Conservation (phyloP, 2,113 vertebrate genomes). For the Hippopotamus amphibius region DNA sequence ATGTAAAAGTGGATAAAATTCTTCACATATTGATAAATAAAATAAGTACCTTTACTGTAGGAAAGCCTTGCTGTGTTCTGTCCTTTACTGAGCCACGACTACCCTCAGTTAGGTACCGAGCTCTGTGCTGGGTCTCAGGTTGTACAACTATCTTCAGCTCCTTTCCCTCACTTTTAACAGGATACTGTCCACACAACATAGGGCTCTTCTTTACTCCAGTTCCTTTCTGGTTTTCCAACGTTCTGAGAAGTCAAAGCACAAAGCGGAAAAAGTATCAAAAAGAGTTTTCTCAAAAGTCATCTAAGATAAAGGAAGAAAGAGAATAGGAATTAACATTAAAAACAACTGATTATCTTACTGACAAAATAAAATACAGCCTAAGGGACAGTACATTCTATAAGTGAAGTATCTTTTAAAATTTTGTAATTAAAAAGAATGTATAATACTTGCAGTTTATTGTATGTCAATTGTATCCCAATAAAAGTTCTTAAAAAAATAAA, state of each 20-base stretch:
- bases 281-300: conserved; percentile 48
- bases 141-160: conserved; percentile 98
- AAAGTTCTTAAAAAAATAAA: no score
- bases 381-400: conserved; percentile 73
- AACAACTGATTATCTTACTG: conserved; percentile 67
- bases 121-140: conserved; percentile 97
- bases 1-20: neutral
- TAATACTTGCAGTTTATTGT: neutral
- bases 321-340: conserved; percentile 38
- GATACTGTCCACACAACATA: conserved; percentile 94
- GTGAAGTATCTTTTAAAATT: conserved; percentile 68
- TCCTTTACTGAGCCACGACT: conserved; percentile 99
- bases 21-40: neutral
- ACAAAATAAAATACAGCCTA: conserved; percentile 72
- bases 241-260: conserved; percentile 88
- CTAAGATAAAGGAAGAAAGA: conserved; percentile 77
- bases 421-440: conserved; percentile 65
- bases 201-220: conserved; percentile 92
- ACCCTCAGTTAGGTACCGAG: conserved; percentile 98
- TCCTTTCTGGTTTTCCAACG: conserved; percentile 89
- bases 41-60: conserved; percentile 94
- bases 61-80: conserved; percentile 97
- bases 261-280: conserved; percentile 75
- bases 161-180: conserved; percentile 95
- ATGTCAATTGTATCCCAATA: no score